These are phyloP conservation scores for Gymnocephalus cernua DNA, from an alignment of 2,113 vertebrate species.

Conservation along the genomic window DNA sequence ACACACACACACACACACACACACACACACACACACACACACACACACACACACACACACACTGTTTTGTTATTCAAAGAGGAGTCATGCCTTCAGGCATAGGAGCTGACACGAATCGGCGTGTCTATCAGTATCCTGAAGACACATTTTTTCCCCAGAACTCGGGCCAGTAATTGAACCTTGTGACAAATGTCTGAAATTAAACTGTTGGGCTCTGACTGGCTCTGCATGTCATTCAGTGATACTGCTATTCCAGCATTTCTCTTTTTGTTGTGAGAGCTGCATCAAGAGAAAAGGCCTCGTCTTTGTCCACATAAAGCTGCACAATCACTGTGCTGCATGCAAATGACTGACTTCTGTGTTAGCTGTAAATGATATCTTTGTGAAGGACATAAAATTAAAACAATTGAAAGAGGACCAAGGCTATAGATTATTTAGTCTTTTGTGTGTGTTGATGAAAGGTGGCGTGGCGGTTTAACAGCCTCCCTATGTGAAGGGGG, in stretches of 20 bases:
- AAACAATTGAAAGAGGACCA: slow-evolving; percentile 64
- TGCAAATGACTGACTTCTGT: slow-evolving; percentile 70
- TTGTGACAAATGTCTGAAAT: slow-evolving; percentile 66
- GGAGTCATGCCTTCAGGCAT: slow-evolving; percentile 43
- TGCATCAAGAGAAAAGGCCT: slow-evolving; percentile 36
- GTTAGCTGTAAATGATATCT: slow-evolving; percentile 61
- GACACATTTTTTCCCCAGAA: slow-evolving; percentile 65
- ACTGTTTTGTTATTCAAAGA: slow-evolving; percentile 51
- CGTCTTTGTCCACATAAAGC: slow-evolving; percentile 60
- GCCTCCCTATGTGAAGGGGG: slow-evolving; percentile 42
- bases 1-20: neutral
- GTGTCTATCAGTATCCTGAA: slow-evolving; percentile 57
- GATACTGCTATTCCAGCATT: slow-evolving; percentile 30
- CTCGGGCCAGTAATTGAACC: slow-evolving; percentile 46
- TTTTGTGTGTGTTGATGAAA: slow-evolving; percentile 63
- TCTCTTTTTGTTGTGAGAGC: slow-evolving; percentile 40
- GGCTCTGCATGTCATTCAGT: slow-evolving; percentile 38
- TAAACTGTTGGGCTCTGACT: slow-evolving; percentile 36
- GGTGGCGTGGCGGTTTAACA: slow-evolving; percentile 64
- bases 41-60: neutral
- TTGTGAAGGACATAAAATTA: slow-evolving; percentile 63
- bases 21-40: neutral
- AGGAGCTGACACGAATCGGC: slow-evolving; percentile 50
- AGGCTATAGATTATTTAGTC: slow-evolving; percentile 63
- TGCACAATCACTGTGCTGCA: slow-evolving; percentile 56